Evolutionary conservation across 2,113 vertebrate species (phyloP), one percentile per base, ranked within the genome.

Genomic region (Triplophysa tibetana): DNA sequence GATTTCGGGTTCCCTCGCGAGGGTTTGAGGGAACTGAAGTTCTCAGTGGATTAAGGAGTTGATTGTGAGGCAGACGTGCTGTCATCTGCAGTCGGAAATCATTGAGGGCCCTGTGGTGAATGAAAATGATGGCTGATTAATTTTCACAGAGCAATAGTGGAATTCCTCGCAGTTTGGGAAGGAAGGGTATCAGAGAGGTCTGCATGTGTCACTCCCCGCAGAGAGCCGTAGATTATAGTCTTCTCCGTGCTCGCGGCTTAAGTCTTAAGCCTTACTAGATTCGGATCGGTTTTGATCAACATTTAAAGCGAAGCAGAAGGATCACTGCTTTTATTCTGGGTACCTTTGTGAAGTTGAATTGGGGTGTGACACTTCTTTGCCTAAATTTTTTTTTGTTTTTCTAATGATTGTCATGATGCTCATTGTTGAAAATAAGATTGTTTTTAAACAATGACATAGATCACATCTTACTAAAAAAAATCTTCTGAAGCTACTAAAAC

Each of bases 61-160:
- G 52, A 86, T 88, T 85, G 77, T 70, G 56, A 85, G 69, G 77
- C 48, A 70, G 81, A 41, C 48, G 41, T 67, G 21, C 65, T 50
- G 75, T 84, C 84, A 77, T 80, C 78, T 83, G 81, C 84, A 88
- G 84, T 83, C 84, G 73, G 52, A 86, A 81, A 87, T 77, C 87
- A 89, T 87, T 81, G 58, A 83, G 84, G 63, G 75, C 83, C 78
- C 81, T 80, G 85, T 67, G 77, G 73, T 82, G 83, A 88, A 89
- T 89, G 81, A 83, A 88, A 90, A 90, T 90, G 82, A 87, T 78
- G 86, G 61, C 81, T 89, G 89, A 91, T 91, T 91, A 88, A 88
- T 90, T 90, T 87, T 86, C 84, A 82, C 61, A 72, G 76, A 64
- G 77, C 77, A 77, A 75, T 65, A 58, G 76, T 83, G 84, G 78